A percentile compares a stretch with the other conserved stretches of the same genome.
phyloP scores from a whole-genome alignment of 2,113 vertebrate species.

The Pedetes capensis region DNA sequence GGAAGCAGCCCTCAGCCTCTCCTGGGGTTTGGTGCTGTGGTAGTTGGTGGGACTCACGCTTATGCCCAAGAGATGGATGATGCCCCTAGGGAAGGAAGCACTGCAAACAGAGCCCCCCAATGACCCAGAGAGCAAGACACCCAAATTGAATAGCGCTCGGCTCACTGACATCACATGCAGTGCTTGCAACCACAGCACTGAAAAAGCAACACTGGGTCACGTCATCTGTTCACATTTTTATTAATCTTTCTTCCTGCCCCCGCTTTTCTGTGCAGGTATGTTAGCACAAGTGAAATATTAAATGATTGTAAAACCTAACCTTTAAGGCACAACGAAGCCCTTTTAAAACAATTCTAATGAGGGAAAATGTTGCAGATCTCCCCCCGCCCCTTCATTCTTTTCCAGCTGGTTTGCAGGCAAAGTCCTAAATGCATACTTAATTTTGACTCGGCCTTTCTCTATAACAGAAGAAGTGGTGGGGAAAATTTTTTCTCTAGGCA shows the following conservation, averaged over 20 bases:
- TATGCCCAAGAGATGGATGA: background rate
- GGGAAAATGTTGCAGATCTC: background rate
- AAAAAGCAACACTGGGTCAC: background rate
- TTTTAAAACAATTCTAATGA: conserved; percentile 28
- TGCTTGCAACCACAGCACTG: background rate
- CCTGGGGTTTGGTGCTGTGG: background rate
- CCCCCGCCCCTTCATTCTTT: background rate
- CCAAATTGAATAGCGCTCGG: background rate
- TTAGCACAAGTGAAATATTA: conserved; percentile 35
- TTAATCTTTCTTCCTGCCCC: background rate
- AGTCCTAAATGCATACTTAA: conserved; percentile 46
- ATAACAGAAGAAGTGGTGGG: conserved; percentile 21
- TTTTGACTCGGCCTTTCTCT: conserved; percentile 45
- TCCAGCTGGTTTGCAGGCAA: background rate
- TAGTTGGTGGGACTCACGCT: background rate
- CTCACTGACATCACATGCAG: background rate
- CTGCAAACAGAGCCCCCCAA: background rate
- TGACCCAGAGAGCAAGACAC: background rate
- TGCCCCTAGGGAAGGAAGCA: background rate
- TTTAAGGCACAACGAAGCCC: conserved; percentile 5
- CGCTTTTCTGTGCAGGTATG: background rate
- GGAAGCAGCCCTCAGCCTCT: background rate
- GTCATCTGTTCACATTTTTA: background rate
- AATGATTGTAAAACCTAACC: conserved; percentile 19
- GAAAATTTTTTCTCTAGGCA: conserved; percentile 54